phyloP scores from a whole-genome alignment of 2,888 invertebrate genomes.

The Orthosia incerta region DNA sequence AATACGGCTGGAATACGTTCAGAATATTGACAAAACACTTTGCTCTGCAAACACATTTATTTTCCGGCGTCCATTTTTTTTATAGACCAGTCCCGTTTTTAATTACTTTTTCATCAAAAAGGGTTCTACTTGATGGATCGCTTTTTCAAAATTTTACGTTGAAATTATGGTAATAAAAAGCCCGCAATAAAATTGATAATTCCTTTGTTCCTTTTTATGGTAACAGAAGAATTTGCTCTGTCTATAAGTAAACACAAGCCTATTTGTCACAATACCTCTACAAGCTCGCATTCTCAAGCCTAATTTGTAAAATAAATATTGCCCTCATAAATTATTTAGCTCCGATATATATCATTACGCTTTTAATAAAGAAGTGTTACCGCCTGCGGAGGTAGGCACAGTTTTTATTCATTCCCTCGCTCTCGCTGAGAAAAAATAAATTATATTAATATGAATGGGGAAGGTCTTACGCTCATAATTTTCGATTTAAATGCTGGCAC shows the following conservation, averaged over 20 bases:
- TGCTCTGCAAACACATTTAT: slow-evolving; percentile 50
- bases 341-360: slow-evolving; percentile 56
- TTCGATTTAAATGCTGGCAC: slow-evolving; percentile 64
- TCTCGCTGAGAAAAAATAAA: slow-evolving; percentile 54
- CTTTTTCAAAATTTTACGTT: slow-evolving; percentile 28
- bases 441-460: slow-evolving; percentile 63
- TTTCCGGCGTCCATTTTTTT: slow-evolving; percentile 35
- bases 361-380: slow-evolving; percentile 66
- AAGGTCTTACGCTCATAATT: slow-evolving; percentile 57
- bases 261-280: slow-evolving; percentile 22
- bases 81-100: slow-evolving; percentile 42
- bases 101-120: slow-evolving; percentile 58
- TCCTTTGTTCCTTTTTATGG: slow-evolving; percentile 28
- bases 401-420: slow-evolving; percentile 61
- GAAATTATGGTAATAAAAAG: slow-evolving; percentile 41
- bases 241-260: not conserved
- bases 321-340: slow-evolving; percentile 63
- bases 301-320: slow-evolving; percentile 65
- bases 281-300: slow-evolving; percentile 27
- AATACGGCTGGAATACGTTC: slow-evolving; percentile 19
- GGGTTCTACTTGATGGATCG: slow-evolving; percentile 54
- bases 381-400: slow-evolving; percentile 56
- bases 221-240: slow-evolving; percentile 11
- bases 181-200: slow-evolving; percentile 39
- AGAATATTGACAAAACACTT: slow-evolving; percentile 54